Conservation (phyloP, 1,140 invertebrate genomes). For the Akabosia matsudoensis region DNA sequence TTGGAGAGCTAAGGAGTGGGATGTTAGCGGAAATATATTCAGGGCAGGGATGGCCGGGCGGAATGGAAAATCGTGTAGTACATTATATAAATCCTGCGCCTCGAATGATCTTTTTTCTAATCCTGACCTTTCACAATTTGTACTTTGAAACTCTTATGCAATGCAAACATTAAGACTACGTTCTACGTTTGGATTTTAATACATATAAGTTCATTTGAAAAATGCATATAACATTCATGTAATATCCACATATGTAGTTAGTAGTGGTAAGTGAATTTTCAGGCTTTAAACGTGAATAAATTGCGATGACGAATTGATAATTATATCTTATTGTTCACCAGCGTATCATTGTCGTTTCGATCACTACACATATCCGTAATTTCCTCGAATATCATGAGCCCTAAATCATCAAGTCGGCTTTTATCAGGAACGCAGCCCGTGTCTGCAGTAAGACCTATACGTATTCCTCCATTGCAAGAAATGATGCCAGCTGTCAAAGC, state of each 20-base stretch:
- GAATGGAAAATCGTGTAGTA: constrained; percentile 27
- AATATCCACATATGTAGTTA: too few species aligned
- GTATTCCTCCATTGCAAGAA: background rate
- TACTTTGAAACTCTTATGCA: too few species aligned
- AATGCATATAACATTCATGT: too few species aligned
- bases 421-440: background rate
- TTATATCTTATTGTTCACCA: too few species aligned
- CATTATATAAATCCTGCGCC: constrained; percentile 14
- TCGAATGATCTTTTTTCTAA: background rate
- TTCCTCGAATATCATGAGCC: background rate
- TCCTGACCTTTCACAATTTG: too few species aligned
- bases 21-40: background rate
- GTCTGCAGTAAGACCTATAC: background rate
- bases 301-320: too few species aligned
- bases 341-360: too few species aligned
- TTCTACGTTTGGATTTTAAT: too few species aligned
- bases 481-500: background rate
- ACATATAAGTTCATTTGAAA: background rate
- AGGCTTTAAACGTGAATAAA: too few species aligned
- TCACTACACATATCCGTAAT: background rate
- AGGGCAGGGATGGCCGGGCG: constrained; percentile 20
- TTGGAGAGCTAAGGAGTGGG: background rate
- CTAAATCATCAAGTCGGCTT: constrained; percentile 10
- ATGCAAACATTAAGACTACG: too few species aligned
- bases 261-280: too few species aligned